Conservation (phyloP, 2,888 invertebrate genomes). For the Scaptomyza reducta region DNA sequence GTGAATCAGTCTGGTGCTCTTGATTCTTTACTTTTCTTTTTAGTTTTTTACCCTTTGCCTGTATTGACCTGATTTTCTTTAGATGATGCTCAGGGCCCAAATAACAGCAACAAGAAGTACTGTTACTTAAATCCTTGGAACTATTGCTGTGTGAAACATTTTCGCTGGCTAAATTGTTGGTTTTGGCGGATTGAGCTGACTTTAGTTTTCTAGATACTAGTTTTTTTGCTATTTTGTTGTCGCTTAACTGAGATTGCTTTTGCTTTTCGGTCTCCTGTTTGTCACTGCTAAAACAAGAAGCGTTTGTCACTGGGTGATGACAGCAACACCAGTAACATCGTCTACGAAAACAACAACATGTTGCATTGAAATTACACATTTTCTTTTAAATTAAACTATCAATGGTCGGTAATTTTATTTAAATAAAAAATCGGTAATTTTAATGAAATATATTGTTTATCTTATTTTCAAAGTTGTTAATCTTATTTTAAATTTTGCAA, state of each 20-base stretch:
- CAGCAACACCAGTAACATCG: slow-evolving; percentile 6
- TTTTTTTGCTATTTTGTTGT: background rate
- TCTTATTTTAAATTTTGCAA: slow-evolving; percentile 33
- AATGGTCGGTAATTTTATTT: slow-evolving; percentile 16
- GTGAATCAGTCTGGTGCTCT: background rate
- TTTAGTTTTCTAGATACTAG: background rate
- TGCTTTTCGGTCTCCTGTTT: background rate
- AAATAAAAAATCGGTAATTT: slow-evolving; percentile 64
- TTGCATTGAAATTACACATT: slow-evolving; percentile 71
- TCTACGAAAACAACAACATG: slow-evolving; percentile 4
- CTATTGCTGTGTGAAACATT: background rate
- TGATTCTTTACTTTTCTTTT: slow-evolving; percentile 23
- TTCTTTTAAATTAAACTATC: slow-evolving; percentile 25
- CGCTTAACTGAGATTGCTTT: background rate
- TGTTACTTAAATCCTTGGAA: background rate
- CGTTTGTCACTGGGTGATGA: background rate
- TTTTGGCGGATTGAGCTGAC: background rate
- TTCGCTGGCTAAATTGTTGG: background rate
- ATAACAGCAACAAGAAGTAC: background rate
- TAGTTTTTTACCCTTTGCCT: background rate
- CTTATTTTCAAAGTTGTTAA: slow-evolving; percentile 4
- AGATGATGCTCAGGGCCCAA: background rate
- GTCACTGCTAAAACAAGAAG: background rate
- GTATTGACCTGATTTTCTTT: background rate
- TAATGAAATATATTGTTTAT: slow-evolving; percentile 47